These are phyloP conservation scores for Himalopsyche anomala DNA, from an alignment of 2,888 invertebrate genomes.

Conservation along the genomic window DNA sequence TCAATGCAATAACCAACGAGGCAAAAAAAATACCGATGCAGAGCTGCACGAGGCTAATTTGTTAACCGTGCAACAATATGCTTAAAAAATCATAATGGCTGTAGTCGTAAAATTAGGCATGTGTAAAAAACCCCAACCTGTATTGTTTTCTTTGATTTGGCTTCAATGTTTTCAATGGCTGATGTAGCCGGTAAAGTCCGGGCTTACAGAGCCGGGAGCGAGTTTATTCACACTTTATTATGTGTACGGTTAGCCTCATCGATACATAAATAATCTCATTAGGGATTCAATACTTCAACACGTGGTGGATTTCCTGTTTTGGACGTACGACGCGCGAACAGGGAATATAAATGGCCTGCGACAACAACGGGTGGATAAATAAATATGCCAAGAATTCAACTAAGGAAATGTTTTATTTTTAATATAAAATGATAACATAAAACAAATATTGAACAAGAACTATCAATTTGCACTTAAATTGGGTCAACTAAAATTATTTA, in stretches of 20 bases:
- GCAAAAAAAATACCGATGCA: no score
- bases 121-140: neutral
- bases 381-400: no score
- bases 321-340: conserved; percentile 47
- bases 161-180: neutral
- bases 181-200: neutral
- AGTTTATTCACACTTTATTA: conserved; percentile 21
- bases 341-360: conserved; percentile 57
- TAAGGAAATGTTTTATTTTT: no score
- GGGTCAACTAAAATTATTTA: no score
- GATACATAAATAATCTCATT: conserved; percentile 63
- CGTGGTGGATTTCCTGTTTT: conserved; percentile 65
- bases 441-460: no score
- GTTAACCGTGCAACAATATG: no score
- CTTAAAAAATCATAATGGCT: no score
- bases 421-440: no score
- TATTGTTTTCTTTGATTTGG: neutral
- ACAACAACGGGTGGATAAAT: neutral
- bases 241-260: conserved; percentile 26
- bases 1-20: no score
- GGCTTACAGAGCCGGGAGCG: neutral
- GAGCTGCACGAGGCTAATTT: no score
- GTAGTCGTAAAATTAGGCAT: no score
- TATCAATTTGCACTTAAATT: no score
- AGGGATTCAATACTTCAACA: conserved; percentile 65